Evolutionary conservation across 1,140 invertebrate genomes (phyloP).

Genomic region (Bombus pascuorum): DNA sequence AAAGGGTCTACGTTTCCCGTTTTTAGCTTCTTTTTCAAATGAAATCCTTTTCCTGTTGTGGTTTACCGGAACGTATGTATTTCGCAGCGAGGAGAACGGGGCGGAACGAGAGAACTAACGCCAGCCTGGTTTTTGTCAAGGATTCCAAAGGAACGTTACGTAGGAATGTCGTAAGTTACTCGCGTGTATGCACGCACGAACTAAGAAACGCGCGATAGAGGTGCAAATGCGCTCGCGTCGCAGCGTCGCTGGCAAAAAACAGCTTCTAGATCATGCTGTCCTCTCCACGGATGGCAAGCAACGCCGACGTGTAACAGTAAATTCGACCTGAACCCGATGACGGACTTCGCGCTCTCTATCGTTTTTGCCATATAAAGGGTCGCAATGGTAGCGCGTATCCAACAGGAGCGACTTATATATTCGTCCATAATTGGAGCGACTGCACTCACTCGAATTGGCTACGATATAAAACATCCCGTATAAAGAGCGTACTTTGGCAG

Average conservation of each 20-base stretch:
- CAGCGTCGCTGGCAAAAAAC: neutral
- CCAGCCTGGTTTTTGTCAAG: slow-evolving; percentile 10
- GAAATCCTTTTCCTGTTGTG: neutral
- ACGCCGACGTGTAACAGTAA: slow-evolving; percentile 29
- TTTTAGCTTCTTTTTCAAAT: neutral
- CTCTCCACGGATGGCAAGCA: slow-evolving; percentile 32
- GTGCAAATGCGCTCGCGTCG: slow-evolving; percentile 12
- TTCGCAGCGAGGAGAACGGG: neutral
- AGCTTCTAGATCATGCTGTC: slow-evolving; percentile 15
- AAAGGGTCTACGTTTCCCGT: neutral
- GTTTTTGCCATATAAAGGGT: slow-evolving; percentile 57
- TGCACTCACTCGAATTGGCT: slow-evolving; percentile 49
- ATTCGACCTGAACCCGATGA: slow-evolving; percentile 27
- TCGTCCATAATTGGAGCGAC: slow-evolving; percentile 66
- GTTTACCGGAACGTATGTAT: slow-evolving; percentile 5
- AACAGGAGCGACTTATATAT: slow-evolving; percentile 55
- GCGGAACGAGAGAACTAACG: neutral
- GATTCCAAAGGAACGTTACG: neutral
- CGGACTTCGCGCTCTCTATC: slow-evolving; percentile 42
- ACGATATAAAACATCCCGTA: slow-evolving; percentile 64
- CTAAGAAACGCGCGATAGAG: neutral
- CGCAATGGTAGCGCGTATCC: slow-evolving; percentile 40
- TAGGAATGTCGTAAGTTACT: neutral
- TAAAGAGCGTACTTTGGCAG: slow-evolving; percentile 65
- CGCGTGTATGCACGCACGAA: neutral